Conservation (phyloP, 2,113 vertebrate genomes). For the Tragelaphus imberbis region DNA sequence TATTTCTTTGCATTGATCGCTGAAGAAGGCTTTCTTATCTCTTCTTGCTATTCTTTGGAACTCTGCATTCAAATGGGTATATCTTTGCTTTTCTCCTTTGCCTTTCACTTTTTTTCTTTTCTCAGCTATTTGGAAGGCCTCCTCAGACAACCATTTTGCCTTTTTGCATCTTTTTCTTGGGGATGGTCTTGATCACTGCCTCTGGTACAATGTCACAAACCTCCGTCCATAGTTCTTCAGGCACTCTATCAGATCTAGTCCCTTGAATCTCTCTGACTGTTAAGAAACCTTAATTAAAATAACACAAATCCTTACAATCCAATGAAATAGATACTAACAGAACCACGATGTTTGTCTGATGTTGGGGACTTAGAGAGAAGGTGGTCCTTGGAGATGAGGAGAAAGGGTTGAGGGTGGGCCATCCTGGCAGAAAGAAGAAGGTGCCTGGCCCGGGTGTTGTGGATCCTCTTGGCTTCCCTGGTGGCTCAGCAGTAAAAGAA, state of each 20-base stretch:
- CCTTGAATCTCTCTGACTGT: not conserved
- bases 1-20: not conserved
- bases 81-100: not conserved
- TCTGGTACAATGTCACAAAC: not conserved
- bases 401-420: not conserved
- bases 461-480: not conserved
- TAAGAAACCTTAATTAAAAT: not conserved
- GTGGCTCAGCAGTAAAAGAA: not conserved
- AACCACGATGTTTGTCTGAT: not conserved
- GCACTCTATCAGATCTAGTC: not conserved
- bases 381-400: not conserved
- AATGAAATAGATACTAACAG: not conserved
- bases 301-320: not conserved
- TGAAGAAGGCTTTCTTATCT: not conserved
- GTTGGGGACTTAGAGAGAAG: not conserved
- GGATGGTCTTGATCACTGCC: not conserved
- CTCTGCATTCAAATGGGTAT: not conserved
- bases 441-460: not conserved
- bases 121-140: not conserved
- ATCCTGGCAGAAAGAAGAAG: not conserved
- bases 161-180: not conserved
- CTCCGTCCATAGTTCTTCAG: not conserved
- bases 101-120: not conserved
- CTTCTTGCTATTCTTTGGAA: not conserved
- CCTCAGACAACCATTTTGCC: not conserved